These are phyloP conservation scores for Sphaerophoria taeniata DNA, from an alignment of 2,888 invertebrate genomes.

Conservation along the genomic window DNA sequence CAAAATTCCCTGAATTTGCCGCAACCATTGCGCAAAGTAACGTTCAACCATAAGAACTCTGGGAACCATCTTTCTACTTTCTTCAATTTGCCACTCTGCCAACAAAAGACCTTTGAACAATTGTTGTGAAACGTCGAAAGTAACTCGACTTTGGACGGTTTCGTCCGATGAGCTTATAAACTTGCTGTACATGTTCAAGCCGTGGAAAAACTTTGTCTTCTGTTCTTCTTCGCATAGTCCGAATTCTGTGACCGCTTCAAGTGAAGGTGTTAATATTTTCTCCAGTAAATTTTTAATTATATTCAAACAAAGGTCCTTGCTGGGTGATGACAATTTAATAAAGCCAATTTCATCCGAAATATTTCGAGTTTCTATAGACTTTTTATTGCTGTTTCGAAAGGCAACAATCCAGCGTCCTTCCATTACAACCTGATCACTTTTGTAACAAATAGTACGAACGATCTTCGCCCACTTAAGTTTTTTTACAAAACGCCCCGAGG, in stretches of 20 bases:
- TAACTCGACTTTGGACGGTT: constrained; percentile 86
- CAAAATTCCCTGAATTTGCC: constrained; percentile 88
- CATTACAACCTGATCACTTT: constrained; percentile 85
- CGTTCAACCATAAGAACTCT: constrained; percentile 86
- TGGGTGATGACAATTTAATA: constrained; percentile 76
- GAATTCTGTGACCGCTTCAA: constrained; percentile 84
- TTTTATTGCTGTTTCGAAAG: constrained; percentile 86
- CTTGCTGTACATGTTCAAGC: constrained; percentile 84
- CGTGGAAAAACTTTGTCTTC: constrained; percentile 85
- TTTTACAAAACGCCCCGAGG: constrained; percentile 79
- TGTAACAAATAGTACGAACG: constrained; percentile 86
- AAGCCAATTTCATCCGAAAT: constrained; percentile 84
- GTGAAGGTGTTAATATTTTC: constrained; percentile 82
- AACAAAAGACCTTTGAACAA: constrained; percentile 85
- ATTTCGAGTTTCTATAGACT: constrained; percentile 86
- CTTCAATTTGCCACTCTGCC: constrained; percentile 85
- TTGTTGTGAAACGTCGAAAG: constrained; percentile 85
- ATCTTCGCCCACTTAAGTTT: constrained; percentile 80
- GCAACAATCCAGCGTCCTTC: constrained; percentile 88
- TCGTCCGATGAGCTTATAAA: constrained; percentile 85
- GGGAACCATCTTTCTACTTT: constrained; percentile 85
- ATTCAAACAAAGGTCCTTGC: constrained; percentile 75
- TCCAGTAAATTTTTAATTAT: constrained; percentile 77
- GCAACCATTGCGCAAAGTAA: constrained; percentile 88
- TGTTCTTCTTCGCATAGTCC: constrained; percentile 83